Percentiles rank a stretch among this genome's conserved stretches.
Conservation (phyloP, 2,113 vertebrate species). For the Trogon melanurus region DNA sequence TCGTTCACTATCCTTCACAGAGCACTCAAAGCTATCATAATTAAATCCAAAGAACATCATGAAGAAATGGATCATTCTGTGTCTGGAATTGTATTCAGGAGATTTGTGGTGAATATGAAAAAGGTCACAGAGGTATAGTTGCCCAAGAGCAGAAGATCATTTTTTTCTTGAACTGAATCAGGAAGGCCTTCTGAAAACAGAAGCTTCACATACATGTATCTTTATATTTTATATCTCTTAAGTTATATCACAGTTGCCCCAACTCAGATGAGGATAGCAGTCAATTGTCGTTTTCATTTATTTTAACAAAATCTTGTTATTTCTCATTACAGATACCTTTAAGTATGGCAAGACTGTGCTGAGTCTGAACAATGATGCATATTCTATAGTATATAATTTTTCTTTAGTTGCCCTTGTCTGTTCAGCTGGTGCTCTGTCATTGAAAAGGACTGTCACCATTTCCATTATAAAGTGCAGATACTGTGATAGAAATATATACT, state of each 20-base stretch:
- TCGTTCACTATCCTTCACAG: not conserved
- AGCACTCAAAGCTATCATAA: not conserved
- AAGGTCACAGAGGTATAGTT: not conserved
- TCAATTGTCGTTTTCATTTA: not conserved
- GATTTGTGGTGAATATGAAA: not conserved
- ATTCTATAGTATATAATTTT: not conserved
- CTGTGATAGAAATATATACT: not conserved
- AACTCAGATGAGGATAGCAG: not conserved
- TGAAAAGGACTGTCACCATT: not conserved
- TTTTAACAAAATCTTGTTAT: not conserved
- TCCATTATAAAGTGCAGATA: not conserved
- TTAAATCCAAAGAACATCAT: not conserved
- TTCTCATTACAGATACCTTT: not conserved
- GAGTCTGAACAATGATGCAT: not conserved
- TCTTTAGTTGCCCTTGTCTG: not conserved
- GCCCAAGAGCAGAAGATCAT: not conserved
- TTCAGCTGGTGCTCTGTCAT: conserved; percentile 8
- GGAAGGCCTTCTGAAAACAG: not conserved
- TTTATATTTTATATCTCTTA: not conserved
- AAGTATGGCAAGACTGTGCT: not conserved
- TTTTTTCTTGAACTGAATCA: not conserved
- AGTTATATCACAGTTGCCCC: not conserved
- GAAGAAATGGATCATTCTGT: not conserved
- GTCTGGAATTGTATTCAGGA: not conserved
- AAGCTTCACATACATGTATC: not conserved